These are phyloP conservation scores for Baccha elongata DNA, from an alignment of 2,888 invertebrate genomes.

Conservation along the genomic window DNA sequence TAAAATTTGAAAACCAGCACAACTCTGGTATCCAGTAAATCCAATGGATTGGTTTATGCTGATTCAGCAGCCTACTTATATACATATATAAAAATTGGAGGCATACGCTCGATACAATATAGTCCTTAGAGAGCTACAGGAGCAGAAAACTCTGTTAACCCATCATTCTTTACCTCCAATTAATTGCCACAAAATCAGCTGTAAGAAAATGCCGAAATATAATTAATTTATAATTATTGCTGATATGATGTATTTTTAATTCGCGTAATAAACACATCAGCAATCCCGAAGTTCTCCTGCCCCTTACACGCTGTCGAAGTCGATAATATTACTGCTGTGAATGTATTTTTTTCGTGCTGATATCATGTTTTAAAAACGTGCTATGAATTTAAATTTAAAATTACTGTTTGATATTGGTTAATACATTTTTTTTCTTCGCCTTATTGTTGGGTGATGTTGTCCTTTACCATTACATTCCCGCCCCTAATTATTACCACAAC, in stretches of 20 bases:
- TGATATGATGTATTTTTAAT: conserved; percentile 75
- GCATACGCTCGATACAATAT: too few relatives aligned
- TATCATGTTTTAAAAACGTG: conserved; percentile 51
- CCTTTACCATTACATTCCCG: too few relatives aligned
- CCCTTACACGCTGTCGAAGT: conserved; percentile 3
- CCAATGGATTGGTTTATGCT: conserved; percentile 46
- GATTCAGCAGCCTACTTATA: conserved; percentile 58
- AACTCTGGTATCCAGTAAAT: conserved; percentile 54
- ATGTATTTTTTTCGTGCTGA: conserved; percentile 25
- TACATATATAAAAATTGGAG: too few relatives aligned
- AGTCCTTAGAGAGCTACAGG: too few relatives aligned
- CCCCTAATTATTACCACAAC: neutral
- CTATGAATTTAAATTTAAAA: conserved; percentile 70
- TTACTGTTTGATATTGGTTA: conserved; percentile 66
- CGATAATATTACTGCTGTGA: neutral
- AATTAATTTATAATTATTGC: conserved; percentile 81
- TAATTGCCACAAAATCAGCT: conserved; percentile 47
- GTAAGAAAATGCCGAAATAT: conserved; percentile 76
- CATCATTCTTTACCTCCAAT: conserved; percentile 12
- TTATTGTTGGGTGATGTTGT: neutral
- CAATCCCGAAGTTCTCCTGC: neutral
- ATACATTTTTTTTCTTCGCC: neutral
- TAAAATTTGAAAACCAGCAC: conserved; percentile 1
- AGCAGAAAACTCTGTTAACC: neutral
- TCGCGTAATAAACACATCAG: conserved; percentile 68